Conservation (phyloP, 2,797 vertebrate genomes). For the Pristis pectinata region DNA sequence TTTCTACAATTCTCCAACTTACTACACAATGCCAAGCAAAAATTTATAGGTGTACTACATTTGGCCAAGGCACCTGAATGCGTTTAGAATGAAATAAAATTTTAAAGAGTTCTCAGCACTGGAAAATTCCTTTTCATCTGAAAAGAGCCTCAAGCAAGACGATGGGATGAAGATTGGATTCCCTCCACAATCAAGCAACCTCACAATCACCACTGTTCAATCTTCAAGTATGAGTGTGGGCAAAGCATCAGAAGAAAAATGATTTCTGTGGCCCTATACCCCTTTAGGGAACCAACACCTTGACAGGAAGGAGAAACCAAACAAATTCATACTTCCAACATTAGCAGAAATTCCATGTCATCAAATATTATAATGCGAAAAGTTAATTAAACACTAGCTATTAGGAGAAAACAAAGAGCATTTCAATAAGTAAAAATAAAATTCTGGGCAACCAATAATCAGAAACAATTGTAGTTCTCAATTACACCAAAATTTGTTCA, state of each 20-base stretch:
- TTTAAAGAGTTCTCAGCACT: not conserved
- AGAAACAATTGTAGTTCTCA: not conserved
- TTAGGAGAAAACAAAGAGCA: not conserved
- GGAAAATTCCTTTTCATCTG: not conserved
- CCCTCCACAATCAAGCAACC: not conserved
- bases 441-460: not conserved
- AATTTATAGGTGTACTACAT: not conserved
- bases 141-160: not conserved
- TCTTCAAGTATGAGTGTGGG: not conserved
- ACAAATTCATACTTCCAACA: not conserved
- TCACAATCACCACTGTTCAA: not conserved
- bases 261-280: not conserved
- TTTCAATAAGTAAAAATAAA: not conserved
- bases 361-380: not conserved
- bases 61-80: not conserved
- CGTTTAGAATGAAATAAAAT: not conserved
- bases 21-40: not conserved
- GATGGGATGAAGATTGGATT: not conserved
- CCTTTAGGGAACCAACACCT: not conserved
- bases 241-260: not conserved
- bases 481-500: not conserved
- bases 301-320: not conserved
- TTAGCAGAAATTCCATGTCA: not conserved
- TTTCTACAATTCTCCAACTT: not conserved
- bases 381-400: not conserved